phyloP scores from a whole-genome alignment of 2,888 invertebrate genomes.

The Scelioninae gen. 2 region DNA sequence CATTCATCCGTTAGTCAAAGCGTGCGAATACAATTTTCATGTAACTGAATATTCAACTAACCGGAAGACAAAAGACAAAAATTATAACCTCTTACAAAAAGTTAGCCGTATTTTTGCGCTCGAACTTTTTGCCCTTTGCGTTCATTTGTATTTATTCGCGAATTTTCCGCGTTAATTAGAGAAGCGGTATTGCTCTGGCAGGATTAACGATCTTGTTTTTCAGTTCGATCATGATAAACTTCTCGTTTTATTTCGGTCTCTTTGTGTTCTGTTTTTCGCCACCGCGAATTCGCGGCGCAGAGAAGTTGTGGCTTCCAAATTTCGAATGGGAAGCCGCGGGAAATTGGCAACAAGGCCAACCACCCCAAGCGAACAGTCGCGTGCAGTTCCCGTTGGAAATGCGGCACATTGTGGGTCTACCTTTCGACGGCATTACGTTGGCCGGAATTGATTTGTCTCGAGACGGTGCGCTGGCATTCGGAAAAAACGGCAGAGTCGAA shows the following conservation, averaged over 20 bases:
- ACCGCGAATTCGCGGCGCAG: constrained; percentile 29
- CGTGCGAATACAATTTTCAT: too few species aligned
- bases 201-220: neutral
- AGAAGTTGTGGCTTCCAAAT: constrained; percentile 70
- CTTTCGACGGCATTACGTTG: constrained; percentile 59
- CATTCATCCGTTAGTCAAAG: constrained; percentile 8
- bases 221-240: neutral
- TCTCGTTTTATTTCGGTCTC: neutral
- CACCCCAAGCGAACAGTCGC: constrained; percentile 66
- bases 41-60: too few species aligned
- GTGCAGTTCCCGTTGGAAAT: constrained; percentile 69
- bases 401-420: constrained; percentile 70
- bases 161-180: too few species aligned
- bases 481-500: constrained; percentile 63
- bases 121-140: too few species aligned
- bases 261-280: too few species aligned
- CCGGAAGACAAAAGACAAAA: too few species aligned
- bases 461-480: constrained; percentile 67
- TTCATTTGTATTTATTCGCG: too few species aligned
- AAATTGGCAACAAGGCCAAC: constrained; percentile 66
- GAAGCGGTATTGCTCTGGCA: too few species aligned
- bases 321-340: constrained; percentile 68
- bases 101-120: too few species aligned
- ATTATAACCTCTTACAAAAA: too few species aligned
- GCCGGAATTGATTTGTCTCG: constrained; percentile 68